Conservation (phyloP, 2,888 invertebrate genomes). For the Leptura quadrifasciata region DNA sequence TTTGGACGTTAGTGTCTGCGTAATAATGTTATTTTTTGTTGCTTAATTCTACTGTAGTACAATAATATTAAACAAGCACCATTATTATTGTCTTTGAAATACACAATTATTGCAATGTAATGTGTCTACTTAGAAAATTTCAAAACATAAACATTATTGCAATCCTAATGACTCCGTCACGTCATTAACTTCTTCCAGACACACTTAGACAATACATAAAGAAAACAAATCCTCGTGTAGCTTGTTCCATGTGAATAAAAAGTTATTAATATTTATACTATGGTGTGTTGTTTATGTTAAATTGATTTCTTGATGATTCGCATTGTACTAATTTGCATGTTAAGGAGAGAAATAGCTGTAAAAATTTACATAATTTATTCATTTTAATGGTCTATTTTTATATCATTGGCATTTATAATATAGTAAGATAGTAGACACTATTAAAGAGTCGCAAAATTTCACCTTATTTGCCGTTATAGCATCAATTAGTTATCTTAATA, state of each 20-base stretch:
- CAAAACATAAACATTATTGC: not conserved
- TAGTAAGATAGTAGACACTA: conserved; percentile 13
- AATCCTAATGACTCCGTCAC: not conserved
- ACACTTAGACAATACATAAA: too few relatives aligned
- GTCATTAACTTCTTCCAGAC: not conserved
- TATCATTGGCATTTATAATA: conserved; percentile 15
- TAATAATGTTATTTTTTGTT: too few relatives aligned
- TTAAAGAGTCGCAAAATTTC: not conserved
- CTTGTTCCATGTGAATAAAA: not conserved
- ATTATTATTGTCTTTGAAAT: too few relatives aligned
- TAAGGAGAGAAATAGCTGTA: not conserved
- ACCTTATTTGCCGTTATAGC: not conserved
- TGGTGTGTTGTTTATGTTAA: not conserved
- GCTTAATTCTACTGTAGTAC: too few relatives aligned
- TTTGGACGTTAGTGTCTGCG: too few relatives aligned
- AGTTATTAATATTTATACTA: not conserved
- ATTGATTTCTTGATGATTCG: not conserved
- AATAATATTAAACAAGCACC: too few relatives aligned
- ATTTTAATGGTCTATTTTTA: not conserved
- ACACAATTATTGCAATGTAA: not conserved
- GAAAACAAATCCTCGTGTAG: not conserved
- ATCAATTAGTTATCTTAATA: not conserved
- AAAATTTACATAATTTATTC: conserved; percentile 20
- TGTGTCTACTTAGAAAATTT: not conserved
- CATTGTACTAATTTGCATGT: not conserved